Evolutionary conservation across 2,113 vertebrate species (phyloP).

Genomic region (Oncorhynchus nerka): DNA sequence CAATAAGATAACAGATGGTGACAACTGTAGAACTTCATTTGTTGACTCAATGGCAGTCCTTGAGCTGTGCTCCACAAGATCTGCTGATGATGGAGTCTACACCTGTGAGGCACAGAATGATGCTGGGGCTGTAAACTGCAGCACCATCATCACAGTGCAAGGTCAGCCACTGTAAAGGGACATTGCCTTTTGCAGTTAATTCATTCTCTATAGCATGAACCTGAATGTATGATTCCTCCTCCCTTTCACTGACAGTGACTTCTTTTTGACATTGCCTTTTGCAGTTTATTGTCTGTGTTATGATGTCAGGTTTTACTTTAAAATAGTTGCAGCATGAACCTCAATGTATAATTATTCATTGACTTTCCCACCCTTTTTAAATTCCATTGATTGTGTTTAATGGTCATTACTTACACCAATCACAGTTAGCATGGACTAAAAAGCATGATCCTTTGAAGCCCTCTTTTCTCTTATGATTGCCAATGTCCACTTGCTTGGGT

Average conservation of each 20-base stretch:
- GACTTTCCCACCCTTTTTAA: not conserved
- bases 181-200: not conserved
- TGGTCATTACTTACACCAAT: not conserved
- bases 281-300: not conserved
- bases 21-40: slow-evolving; percentile 81
- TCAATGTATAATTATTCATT: not conserved
- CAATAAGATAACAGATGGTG: slow-evolving; percentile 77
- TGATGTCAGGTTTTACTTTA: not conserved
- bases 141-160: slow-evolving; percentile 87
- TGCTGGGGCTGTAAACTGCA: slow-evolving; percentile 90
- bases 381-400: not conserved
- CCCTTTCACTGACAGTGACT: not conserved
- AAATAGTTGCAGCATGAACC: not conserved
- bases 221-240: not conserved
- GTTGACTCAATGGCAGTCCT: slow-evolving; percentile 82
- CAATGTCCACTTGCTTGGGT: not conserved
- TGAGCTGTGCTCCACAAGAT: slow-evolving; percentile 78
- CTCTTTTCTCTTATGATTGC: not conserved
- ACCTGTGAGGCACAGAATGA: slow-evolving; percentile 92
- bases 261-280: not conserved
- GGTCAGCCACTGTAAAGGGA: slow-evolving; percentile 73
- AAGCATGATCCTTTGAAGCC: slow-evolving; percentile 20
- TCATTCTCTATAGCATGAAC: slow-evolving; percentile 30
- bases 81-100: slow-evolving; percentile 87
- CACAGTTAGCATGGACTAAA: slow-evolving; percentile 32